These are phyloP conservation scores for Limnothrissa miodon DNA, from an alignment of 2,113 vertebrate species.

Conservation along the genomic window DNA sequence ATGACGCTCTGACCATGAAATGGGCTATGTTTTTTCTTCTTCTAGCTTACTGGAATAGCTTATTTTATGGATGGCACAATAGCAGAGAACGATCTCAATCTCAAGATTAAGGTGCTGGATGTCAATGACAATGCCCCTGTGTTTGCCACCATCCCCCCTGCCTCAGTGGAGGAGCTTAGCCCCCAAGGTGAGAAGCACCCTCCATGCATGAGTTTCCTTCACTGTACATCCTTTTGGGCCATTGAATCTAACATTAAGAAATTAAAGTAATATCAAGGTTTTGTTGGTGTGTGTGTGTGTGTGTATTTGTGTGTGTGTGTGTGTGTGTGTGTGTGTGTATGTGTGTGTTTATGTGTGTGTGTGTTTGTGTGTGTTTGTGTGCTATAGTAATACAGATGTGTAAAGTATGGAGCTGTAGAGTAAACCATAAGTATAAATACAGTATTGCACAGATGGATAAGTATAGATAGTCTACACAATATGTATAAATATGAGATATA, in stretches of 20 bases:
- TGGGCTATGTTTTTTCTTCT: background rate
- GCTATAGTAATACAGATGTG: no score
- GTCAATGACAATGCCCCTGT: conserved; percentile 64
- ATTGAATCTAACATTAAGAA: no score
- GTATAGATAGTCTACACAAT: no score
- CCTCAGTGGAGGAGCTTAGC: background rate
- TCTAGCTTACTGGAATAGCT: conserved; percentile 63
- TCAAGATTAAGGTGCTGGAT: conserved; percentile 64
- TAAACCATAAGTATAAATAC: no score
- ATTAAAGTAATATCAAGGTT: background rate
- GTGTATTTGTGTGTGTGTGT: background rate
- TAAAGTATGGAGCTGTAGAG: no score
- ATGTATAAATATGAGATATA: no score
- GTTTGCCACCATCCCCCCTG: conserved; percentile 40
- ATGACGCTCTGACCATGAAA: background rate
- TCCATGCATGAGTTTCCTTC: no score
- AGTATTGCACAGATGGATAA: no score
- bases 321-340: background rate
- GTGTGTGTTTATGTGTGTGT: background rate
- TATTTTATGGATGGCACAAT: rapidly evolving
- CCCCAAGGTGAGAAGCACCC: background rate
- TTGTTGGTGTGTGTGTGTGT: background rate
- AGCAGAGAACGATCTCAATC: conserved; percentile 57
- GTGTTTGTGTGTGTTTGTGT: background rate
- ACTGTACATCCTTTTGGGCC: no score